Evolutionary conservation across 2,888 invertebrate genomes (phyloP).

Genomic region (Timandra comae): DNA sequence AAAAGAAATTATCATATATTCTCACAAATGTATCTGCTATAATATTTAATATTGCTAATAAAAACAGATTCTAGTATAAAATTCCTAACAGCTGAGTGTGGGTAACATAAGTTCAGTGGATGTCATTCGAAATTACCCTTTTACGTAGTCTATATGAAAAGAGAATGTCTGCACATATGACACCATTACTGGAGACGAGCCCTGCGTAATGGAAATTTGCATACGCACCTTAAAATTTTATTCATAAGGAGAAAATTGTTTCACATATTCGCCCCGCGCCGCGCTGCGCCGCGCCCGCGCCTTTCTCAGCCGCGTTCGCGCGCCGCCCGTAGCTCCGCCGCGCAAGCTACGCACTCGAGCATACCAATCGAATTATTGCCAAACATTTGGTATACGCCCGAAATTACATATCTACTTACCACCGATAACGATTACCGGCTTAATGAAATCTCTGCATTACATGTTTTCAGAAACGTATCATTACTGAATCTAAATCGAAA

Average conservation of each 20-base stretch:
- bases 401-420: too few relatives aligned
- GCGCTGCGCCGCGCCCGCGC: constrained; percentile 9
- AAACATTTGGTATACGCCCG: constrained; percentile 30
- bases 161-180: constrained; percentile 59
- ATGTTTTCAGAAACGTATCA: too few relatives aligned
- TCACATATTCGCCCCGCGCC: constrained; percentile 43
- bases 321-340: constrained; percentile 18
- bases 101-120: constrained; percentile 27
- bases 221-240: constrained; percentile 73
- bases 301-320: too few relatives aligned
- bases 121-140: constrained; percentile 45
- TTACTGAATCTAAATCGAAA: too few relatives aligned
- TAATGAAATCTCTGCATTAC: too few relatives aligned
- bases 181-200: constrained; percentile 59
- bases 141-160: constrained; percentile 55
- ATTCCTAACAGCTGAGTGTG: constrained; percentile 22
- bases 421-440: too few relatives aligned
- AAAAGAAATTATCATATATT: not conserved
- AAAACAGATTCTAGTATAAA: constrained; percentile 11
- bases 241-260: constrained; percentile 75
- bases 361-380: constrained; percentile 66
- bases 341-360: constrained; percentile 39
- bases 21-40: constrained; percentile 3
- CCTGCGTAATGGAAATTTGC: constrained; percentile 69
- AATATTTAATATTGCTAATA: constrained; percentile 6